These are phyloP conservation scores for Euwallacea similis DNA, from an alignment of 1,140 invertebrate species.

Conservation along the genomic window DNA sequence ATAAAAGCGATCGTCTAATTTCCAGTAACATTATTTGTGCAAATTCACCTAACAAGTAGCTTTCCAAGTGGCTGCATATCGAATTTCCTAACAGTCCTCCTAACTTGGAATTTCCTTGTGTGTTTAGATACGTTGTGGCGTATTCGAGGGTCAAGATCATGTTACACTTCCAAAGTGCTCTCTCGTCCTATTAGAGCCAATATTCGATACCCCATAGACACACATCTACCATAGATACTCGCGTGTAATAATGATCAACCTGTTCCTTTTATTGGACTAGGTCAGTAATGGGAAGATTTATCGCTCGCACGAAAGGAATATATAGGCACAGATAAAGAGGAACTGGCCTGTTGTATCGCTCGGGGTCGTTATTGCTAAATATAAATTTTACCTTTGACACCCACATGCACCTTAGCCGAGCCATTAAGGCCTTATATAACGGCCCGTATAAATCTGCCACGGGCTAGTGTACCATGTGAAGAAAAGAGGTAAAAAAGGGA, in stretches of 20 bases:
- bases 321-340: slow-evolving; percentile 21
- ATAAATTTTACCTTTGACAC: slow-evolving; percentile 35
- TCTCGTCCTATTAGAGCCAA: not conserved
- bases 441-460: slow-evolving; percentile 37
- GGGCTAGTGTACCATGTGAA: slow-evolving; percentile 28
- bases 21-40: not conserved
- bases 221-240: too few species aligned
- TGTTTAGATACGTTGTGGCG: slow-evolving; percentile 1
- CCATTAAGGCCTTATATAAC: slow-evolving; percentile 37
- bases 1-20: not conserved
- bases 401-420: slow-evolving; percentile 27
- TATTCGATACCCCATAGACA: too few species aligned
- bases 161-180: not conserved
- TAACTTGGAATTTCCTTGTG: slow-evolving; percentile 5
- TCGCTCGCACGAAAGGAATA: slow-evolving; percentile 16
- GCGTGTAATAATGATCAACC: slow-evolving; percentile 6
- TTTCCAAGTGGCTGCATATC: not conserved
- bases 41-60: not conserved
- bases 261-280: slow-evolving; percentile 21
- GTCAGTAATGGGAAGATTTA: slow-evolving; percentile 24
- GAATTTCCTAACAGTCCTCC: not conserved
- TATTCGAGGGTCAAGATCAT: not conserved
- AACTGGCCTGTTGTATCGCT: slow-evolving; percentile 23
- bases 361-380: slow-evolving; percentile 30
- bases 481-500: slow-evolving; percentile 10